A percentile compares a stretch with the other conserved stretches of the same genome.
These are phyloP conservation scores for Poecile atricapillus DNA, from an alignment of 2,113 vertebrate genomes.

Conservation along the genomic window DNA sequence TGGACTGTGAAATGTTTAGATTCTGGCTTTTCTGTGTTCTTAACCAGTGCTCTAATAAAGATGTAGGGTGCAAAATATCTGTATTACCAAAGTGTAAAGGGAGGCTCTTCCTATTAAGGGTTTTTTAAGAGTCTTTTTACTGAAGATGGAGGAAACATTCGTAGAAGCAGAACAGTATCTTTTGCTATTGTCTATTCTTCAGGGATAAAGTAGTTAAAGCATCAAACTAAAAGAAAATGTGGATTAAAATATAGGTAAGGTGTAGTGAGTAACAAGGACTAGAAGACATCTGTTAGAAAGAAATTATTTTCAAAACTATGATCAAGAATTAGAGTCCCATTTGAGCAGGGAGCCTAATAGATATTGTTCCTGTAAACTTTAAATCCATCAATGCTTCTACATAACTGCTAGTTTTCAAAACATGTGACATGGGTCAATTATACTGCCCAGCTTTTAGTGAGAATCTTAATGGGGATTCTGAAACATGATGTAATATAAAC, in stretches of 20 bases:
- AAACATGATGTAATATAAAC: neutral
- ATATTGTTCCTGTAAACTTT: neutral
- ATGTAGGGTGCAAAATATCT: neutral
- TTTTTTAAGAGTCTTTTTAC: neutral
- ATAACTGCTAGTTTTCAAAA: neutral
- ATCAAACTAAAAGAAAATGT: neutral
- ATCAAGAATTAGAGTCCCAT: neutral
- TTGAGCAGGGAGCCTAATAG: neutral
- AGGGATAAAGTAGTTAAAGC: neutral
- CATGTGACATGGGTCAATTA: neutral
- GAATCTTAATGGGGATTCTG: fast-evolving
- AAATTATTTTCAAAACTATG: neutral
- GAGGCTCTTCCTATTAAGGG: neutral
- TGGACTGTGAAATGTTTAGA: neutral
- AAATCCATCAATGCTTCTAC: neutral
- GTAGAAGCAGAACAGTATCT: neutral
- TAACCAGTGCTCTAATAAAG: neutral
- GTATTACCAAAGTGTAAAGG: neutral
- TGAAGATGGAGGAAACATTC: neutral
- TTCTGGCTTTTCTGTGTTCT: neutral
- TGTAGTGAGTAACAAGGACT: neutral
- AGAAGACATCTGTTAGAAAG: neutral
- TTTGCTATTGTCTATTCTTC: neutral
- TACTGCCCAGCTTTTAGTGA: neutral
- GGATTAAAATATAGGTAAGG: neutral